Conservation (phyloP, 2,888 invertebrate species). For the Pristionchus japonicus region DNA sequence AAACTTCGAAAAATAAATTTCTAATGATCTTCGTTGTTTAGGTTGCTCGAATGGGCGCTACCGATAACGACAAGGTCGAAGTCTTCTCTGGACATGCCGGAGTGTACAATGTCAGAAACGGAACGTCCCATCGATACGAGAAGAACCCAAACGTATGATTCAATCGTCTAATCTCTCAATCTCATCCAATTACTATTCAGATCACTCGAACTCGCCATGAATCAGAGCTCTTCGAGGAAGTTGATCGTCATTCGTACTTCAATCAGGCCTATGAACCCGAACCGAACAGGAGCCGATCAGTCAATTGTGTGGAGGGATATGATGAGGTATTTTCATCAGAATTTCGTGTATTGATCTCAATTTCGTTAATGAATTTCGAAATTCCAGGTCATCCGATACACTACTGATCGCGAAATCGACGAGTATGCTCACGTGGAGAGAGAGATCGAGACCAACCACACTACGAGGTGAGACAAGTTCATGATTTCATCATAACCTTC, state of each 20-base stretch:
- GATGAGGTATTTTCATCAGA: slow-evolving; percentile 16
- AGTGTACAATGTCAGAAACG: slow-evolving; percentile 45
- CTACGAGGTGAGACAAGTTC: background rate
- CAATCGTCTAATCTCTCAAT: background rate
- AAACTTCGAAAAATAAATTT: too few species aligned
- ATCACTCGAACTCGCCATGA: slow-evolving; percentile 28
- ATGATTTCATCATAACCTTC: background rate
- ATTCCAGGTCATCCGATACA: slow-evolving; percentile 44
- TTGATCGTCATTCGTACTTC: slow-evolving; percentile 30
- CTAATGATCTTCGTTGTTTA: too few species aligned
- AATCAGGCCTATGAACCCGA: slow-evolving; percentile 42
- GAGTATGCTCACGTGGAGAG: slow-evolving; percentile 42
- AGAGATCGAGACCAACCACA: slow-evolving; percentile 38
- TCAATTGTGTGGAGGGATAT: slow-evolving; percentile 42
- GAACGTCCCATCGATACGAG: slow-evolving; percentile 21
- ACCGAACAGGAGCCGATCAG: background rate
- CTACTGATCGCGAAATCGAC: slow-evolving; percentile 31
- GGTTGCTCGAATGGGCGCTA: slow-evolving; percentile 18
- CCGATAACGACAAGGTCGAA: slow-evolving; percentile 39
- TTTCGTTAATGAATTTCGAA: too few species aligned
- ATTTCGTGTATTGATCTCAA: too few species aligned
- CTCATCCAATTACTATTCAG: background rate
- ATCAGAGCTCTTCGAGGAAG: slow-evolving; percentile 27
- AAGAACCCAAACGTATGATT: slow-evolving; percentile 32
- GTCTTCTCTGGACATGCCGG: slow-evolving; percentile 46